Percentiles rank a stretch among this genome's conserved stretches.
Conservation (phyloP, 2,113 vertebrate species). For the Tursiops truncatus region DNA sequence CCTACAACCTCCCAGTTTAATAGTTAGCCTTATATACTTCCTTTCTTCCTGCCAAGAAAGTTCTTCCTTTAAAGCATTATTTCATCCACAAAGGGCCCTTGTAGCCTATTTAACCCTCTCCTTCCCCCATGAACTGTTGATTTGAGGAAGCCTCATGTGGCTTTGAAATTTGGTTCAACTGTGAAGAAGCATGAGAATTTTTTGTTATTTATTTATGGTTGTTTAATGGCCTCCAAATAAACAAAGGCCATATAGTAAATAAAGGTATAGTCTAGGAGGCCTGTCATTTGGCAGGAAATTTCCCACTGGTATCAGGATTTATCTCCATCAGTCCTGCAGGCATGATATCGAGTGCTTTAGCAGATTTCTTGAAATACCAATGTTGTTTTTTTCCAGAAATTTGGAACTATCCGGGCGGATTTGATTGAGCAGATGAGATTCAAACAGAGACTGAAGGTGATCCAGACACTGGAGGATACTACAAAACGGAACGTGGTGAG, state of each 20-base stretch:
- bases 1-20: neutral
- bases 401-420: constrained; percentile 95
- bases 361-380: neutral
- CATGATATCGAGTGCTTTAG: neutral
- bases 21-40: neutral
- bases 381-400: constrained; percentile 88
- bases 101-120: neutral
- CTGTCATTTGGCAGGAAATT: neutral
- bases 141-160: neutral
- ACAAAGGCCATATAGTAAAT: neutral
- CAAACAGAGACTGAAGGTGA: constrained; percentile 97
- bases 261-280: neutral
- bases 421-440: constrained; percentile 99
- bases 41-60: neutral
- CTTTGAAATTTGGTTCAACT: neutral
- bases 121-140: neutral
- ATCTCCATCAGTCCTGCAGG: neutral
- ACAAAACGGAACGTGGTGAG: constrained; percentile 98
- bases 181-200: neutral
- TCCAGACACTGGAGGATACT: constrained; percentile 97
- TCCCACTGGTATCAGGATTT: too few species aligned
- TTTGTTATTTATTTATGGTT: neutral
- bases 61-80: neutral
- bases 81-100: neutral
- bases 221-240: neutral